Base-by-base conservation (phyloP, 2,113 vertebrate genomes). In the Glareola pratincola region DNA sequence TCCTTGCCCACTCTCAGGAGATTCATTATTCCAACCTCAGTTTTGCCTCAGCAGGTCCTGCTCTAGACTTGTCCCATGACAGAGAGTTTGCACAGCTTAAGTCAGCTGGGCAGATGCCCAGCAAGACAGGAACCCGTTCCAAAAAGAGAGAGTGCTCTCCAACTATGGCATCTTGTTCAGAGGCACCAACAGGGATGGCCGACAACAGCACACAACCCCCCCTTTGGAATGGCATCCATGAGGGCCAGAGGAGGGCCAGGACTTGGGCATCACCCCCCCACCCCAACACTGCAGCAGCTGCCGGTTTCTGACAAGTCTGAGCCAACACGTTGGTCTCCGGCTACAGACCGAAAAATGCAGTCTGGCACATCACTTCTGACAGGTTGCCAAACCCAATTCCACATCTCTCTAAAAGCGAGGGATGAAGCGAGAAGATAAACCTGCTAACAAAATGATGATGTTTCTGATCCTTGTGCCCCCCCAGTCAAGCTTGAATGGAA, bases 201-300 rank as follows among this genome's bases (percentile, higher is more conserved):
- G 0, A 63, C 5, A 53, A 2, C 2, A 57, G n/a, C 12, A 34
- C 1, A 2, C 29, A 69, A 2, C 4, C 4, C 20, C 13, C 4
- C 1, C 11, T 10, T 6, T 22, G 68, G 45, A 64, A 64, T 2
- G 19, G 50, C 22, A 68, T 11, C 36, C 17, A 8, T 4, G 6
- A 34, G 39, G 24, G 36, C 20, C 39, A 77, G 79, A 1, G 2
- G 45, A 54, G 9, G 20, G 16, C 41, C 43, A 4, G 37, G 64
- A 62, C 32, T 29, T 10, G n/a, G 51, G 59, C 59, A 81, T 19
- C 30, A 43, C 10, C 30, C 12, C 47, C 57, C 15, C 22, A 64
- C 47, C 57, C 15, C 22, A 64, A 8, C 8, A 11, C 9, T 0
- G 30, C 39, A 76, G 66, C 66, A 43, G 6, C 36, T 48, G 63